Evolutionary conservation across 2,888 invertebrate species (phyloP), one percentile per base, ranked within the genome.

Genomic region (Cepaea hortensis): DNA sequence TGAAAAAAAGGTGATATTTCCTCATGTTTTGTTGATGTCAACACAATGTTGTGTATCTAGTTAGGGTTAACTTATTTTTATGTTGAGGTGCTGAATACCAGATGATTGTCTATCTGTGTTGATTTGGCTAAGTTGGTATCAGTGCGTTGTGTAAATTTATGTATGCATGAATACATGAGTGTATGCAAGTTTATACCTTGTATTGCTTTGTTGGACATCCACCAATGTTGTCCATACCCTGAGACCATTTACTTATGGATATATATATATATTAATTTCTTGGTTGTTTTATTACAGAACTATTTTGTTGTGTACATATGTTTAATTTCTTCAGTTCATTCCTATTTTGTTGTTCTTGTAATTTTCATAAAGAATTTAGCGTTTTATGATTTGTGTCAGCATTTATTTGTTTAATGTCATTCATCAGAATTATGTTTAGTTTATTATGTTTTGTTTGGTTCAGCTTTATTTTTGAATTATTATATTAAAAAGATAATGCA

Each of bases 311-410:
- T 77, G 77, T 83, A 73, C 73, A 73, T 83, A 73, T 55, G 55
- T 6, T 55, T 46, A 50, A 73, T 83, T 72, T 73, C 23, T 83
- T 83, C 73, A 55, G 73, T 83, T 72, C 83, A 73, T 83, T 83
- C 83, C 83, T 73, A 0, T 72, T 18, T 73, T 35, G 35, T 80
- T 61, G 18, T 18, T 50, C 46, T 68, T 23, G 46, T 48, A 11
- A 65, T 80, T 61, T 65, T 48, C 50, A 76, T 50, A 55, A 76
- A 55, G n/a, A 76, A n/a, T n/a, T 76, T 20, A 35, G 35, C 46
- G 20, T 65, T 20, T 81, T 70, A 15, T 68, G 18, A 68, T 48
- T 68, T 68, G 50, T 70, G 18, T 81, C 15, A 73, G 65, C 68
- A 81, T 81, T 81, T 13, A 81, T 48, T 48, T 65, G 35, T 81